These are phyloP conservation scores for Scomber japonicus DNA, from an alignment of 2,113 vertebrate species.

Conservation along the genomic window DNA sequence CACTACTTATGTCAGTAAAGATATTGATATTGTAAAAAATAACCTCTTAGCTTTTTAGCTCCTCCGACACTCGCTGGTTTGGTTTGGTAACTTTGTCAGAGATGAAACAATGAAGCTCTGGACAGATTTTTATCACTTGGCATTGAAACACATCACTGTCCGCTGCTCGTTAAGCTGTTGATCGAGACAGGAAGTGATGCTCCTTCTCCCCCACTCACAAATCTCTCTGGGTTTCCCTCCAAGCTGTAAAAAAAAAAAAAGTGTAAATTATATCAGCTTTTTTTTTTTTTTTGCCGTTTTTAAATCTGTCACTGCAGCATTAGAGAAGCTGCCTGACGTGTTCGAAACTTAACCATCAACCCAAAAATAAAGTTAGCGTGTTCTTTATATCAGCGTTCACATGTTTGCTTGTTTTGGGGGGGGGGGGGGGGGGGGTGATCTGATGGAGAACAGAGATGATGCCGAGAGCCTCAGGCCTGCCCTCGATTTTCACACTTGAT, in stretches of 20 bases:
- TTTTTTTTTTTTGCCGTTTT: background rate
- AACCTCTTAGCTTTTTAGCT: no score
- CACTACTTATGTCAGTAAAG: no score
- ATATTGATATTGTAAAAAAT: no score
- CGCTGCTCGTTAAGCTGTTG: constrained; percentile 1
- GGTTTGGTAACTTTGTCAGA: no score
- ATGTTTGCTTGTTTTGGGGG: constrained; percentile 1
- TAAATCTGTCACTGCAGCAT: no score
- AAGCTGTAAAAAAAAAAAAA: background rate
- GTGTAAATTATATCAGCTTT: constrained; percentile 20
- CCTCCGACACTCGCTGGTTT: no score
- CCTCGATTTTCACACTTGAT: constrained; percentile 75
- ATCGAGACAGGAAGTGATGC: constrained; percentile 18
- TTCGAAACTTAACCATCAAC: no score
- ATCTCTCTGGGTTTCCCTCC: background rate
- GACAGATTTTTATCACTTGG: background rate
- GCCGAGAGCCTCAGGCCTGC: constrained; percentile 56
- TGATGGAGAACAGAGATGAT: background rate
- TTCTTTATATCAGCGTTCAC: background rate
- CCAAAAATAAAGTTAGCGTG: background rate
- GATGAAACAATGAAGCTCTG: background rate
- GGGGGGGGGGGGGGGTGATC: no score
- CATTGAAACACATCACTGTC: background rate
- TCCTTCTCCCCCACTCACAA: background rate
- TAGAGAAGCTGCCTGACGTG: background rate